phyloP scores from a whole-genome alignment of 2,113 vertebrate genomes.

The Corythornis madagascariensis region DNA sequence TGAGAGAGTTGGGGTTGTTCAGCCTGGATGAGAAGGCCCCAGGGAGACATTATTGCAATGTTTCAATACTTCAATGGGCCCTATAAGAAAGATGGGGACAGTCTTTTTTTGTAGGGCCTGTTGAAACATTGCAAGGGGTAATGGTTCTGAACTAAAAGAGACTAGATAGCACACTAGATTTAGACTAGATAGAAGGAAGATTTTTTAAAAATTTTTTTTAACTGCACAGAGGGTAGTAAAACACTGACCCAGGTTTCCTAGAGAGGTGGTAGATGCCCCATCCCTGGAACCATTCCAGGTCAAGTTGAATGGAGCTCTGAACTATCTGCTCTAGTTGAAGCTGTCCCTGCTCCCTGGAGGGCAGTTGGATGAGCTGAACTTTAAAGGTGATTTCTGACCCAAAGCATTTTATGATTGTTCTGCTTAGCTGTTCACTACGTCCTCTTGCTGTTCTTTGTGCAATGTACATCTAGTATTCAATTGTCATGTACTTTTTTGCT shows the following conservation, averaged over 20 bases:
- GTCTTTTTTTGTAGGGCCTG: neutral
- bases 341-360: neutral
- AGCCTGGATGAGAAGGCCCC: neutral
- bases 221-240: neutral
- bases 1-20: neutral
- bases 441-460: neutral
- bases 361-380: neutral
- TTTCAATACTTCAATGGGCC: neutral
- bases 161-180: neutral
- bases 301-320: neutral
- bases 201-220: neutral
- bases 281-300: neutral
- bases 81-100: neutral
- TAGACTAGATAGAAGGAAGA: neutral
- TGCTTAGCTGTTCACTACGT: neutral
- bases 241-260: neutral
- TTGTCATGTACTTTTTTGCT: neutral
- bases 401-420: neutral
- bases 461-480: neutral
- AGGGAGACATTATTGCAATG: neutral
- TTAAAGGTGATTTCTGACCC: neutral
- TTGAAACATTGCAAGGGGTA: neutral
- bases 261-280: neutral
- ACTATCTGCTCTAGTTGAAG: neutral
- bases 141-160: neutral